phyloP scores from a whole-genome alignment of 2,113 vertebrate species.

The Callorhinus ursinus region DNA sequence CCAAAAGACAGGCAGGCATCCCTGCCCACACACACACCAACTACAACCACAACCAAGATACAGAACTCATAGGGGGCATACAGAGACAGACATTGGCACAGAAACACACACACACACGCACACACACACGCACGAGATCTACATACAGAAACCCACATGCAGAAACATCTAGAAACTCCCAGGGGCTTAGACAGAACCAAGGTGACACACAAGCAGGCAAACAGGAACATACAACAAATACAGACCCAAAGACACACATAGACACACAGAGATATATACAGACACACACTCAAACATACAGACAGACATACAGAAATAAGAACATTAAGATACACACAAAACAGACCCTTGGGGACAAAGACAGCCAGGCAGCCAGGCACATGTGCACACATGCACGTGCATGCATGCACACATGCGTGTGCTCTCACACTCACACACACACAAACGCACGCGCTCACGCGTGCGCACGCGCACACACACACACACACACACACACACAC shows the following conservation, averaged over 20 bases:
- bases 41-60: background rate
- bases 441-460: no score
- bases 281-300: background rate
- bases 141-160: background rate
- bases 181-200: constrained; percentile 3
- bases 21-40: background rate
- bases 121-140: background rate
- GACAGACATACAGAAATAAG: constrained; percentile 26
- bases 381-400: background rate
- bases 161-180: constrained; percentile 45
- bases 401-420: accelerated
- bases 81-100: background rate
- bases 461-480: no score
- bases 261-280: background rate
- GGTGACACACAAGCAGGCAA: background rate
- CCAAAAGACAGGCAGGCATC: background rate
- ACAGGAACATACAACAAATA: background rate
- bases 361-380: background rate
- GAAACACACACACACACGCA: background rate
- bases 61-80: background rate
- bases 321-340: constrained; percentile 41
- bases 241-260: background rate
- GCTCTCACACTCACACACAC: no score
- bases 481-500: background rate
- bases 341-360: constrained; percentile 15